phyloP scores from a whole-genome alignment of 2,113 vertebrate genomes.

The Anolis carolinensis region DNA sequence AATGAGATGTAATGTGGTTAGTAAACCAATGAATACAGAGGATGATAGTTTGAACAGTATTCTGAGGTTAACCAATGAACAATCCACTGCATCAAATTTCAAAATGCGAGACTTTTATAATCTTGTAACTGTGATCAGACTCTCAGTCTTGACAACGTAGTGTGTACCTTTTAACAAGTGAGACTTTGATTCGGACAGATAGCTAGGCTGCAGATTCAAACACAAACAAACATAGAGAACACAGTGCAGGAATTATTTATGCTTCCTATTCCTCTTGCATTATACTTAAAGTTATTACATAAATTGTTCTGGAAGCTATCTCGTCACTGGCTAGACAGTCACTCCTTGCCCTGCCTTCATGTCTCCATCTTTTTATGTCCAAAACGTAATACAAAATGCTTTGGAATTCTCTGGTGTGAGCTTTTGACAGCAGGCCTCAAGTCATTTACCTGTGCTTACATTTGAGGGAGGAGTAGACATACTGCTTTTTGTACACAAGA shows the following conservation, averaged over 20 bases:
- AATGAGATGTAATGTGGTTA: too few relatives aligned
- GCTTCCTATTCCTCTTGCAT: background rate
- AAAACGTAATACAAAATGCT: background rate
- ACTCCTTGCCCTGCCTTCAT: constrained; percentile 10
- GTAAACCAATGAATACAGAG: too few relatives aligned
- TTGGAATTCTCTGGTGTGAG: background rate
- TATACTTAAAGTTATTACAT: background rate
- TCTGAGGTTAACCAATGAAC: too few relatives aligned
- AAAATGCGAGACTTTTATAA: too few relatives aligned
- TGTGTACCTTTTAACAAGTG: too few relatives aligned
- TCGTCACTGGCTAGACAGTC: background rate
- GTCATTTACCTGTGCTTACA: background rate
- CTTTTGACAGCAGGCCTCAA: background rate
- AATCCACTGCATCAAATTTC: too few relatives aligned
- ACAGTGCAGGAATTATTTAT: background rate
- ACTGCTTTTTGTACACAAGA: background rate
- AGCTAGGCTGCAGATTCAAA: too few relatives aligned
- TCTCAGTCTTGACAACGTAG: too few relatives aligned
- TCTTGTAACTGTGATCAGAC: too few relatives aligned
- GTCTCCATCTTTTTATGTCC: constrained; percentile 16
- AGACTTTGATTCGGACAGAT: too few relatives aligned
- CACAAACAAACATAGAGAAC: background rate
- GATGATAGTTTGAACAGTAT: too few relatives aligned
- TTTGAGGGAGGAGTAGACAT: background rate
- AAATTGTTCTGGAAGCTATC: background rate